These are phyloP conservation scores for Hyles euphorbiae DNA, from an alignment of 1,140 invertebrate genomes.

Conservation along the genomic window DNA sequence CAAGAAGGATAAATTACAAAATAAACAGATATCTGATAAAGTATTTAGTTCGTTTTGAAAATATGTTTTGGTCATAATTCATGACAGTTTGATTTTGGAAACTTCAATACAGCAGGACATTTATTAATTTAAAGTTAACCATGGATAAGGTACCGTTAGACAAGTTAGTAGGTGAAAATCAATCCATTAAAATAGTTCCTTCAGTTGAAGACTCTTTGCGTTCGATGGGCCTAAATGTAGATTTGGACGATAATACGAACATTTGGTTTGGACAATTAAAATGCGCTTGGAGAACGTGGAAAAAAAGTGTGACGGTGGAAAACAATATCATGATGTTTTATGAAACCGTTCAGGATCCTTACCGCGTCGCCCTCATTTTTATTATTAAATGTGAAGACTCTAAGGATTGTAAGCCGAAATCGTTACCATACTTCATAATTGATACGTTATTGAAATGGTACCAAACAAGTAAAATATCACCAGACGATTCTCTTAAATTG, in stretches of 20 bases:
- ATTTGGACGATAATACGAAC: conserved; percentile 37
- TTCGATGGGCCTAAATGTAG: conserved; percentile 47
- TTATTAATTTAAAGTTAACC: background rate
- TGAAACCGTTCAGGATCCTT: conserved; percentile 39
- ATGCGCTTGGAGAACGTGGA: conserved; percentile 61
- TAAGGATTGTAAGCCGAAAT: conserved; percentile 66
- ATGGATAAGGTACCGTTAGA: conserved; percentile 42
- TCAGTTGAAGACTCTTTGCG: conserved; percentile 57
- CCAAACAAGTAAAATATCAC: conserved; percentile 20
- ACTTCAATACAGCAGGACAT: background rate
- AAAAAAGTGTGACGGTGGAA: conserved; percentile 48
- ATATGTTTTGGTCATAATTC: too few relatives aligned
- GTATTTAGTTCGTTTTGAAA: too few relatives aligned
- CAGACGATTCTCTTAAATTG: conserved; percentile 49
- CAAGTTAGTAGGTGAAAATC: conserved; percentile 48
- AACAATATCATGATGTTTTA: conserved; percentile 45
- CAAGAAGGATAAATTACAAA: too few relatives aligned
- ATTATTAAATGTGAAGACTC: conserved; percentile 58
- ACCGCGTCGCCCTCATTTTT: conserved; percentile 47
- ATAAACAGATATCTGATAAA: too few relatives aligned
- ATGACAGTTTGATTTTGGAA: too few relatives aligned
- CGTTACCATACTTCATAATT: conserved; percentile 56
- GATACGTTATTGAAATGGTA: conserved; percentile 59
- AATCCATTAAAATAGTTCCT: conserved; percentile 64
- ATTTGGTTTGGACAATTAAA: conserved; percentile 53